Conservation (phyloP, 2,113 vertebrate species). For the Elephas maximus region DNA sequence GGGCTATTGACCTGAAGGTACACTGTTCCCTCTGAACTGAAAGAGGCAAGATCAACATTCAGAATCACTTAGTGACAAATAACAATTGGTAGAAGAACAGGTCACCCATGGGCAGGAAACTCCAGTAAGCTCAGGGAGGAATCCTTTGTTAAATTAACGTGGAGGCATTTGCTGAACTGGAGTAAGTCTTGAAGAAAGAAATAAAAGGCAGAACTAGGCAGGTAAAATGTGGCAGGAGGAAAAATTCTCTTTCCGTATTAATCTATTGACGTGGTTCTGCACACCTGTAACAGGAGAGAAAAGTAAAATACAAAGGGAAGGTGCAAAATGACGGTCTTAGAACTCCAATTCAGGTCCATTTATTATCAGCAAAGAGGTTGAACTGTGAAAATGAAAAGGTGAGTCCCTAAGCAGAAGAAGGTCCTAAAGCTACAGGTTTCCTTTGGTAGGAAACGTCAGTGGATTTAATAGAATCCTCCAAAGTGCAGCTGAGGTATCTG, state of each 20-base stretch:
- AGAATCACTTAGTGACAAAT: constrained; percentile 68
- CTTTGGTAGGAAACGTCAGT: background rate
- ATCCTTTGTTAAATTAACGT: constrained; percentile 69
- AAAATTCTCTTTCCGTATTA: constrained; percentile 48
- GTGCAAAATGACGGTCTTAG: constrained; percentile 77
- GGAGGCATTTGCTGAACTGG: constrained; percentile 37
- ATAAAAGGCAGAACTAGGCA: constrained; percentile 44
- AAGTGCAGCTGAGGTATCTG: background rate
- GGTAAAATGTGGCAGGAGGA: background rate
- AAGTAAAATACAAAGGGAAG: constrained; percentile 61
- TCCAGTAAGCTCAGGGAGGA: background rate
- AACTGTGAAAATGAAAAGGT: constrained; percentile 80
- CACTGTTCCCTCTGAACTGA: constrained; percentile 33
- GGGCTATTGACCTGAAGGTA: constrained; percentile 80
- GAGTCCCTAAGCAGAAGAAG: background rate
- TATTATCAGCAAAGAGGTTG: constrained; percentile 83
- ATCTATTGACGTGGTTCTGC: constrained; percentile 65
- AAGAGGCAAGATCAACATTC: constrained; percentile 74
- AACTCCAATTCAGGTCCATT: constrained; percentile 79
- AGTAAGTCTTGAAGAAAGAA: constrained; percentile 65
- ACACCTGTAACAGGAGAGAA: constrained; percentile 57
- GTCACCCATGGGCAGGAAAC: background rate
- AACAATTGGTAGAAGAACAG: constrained; percentile 61
- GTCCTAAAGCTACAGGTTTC: background rate
- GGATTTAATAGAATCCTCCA: constrained; percentile 5